Conservation (phyloP, 1,140 invertebrate genomes). For the Rhyacophila brunnea region DNA sequence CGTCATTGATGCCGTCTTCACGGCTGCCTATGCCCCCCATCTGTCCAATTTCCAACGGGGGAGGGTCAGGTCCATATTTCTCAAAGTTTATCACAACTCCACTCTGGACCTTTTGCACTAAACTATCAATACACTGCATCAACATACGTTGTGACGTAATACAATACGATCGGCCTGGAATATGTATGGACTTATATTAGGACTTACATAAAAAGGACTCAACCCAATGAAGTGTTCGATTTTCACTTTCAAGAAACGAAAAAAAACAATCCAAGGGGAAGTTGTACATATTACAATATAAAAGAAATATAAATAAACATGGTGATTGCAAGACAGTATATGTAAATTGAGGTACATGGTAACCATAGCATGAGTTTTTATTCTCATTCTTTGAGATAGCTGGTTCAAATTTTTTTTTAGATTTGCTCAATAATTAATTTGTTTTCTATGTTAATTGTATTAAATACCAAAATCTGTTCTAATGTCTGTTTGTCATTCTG, state of each 20-base stretch:
- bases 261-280: too few relatives aligned
- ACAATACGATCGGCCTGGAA: conserved; percentile 87
- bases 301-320: too few relatives aligned
- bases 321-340: too few relatives aligned
- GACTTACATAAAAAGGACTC: neutral
- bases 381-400: too few relatives aligned
- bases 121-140: conserved; percentile 93
- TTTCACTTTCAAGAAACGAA: neutral
- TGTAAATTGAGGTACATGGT: too few relatives aligned
- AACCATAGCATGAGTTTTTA: too few relatives aligned
- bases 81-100: conserved; percentile 98
- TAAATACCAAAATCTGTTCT: too few relatives aligned
- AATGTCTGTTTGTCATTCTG: too few relatives aligned
- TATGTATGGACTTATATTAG: conserved; percentile 7
- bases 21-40: conserved; percentile 41
- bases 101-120: conserved; percentile 96
- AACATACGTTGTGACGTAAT: conserved; percentile 94
- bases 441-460: too few relatives aligned
- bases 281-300: too few relatives aligned
- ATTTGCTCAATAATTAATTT: too few relatives aligned
- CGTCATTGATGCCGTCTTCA: conserved; percentile 37
- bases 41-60: conserved; percentile 58
- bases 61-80: conserved; percentile 88
- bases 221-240: neutral
- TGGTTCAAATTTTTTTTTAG: too few relatives aligned